Base-by-base conservation (phyloP, 2,888 invertebrate species). In the Gordius sp. region DNA sequence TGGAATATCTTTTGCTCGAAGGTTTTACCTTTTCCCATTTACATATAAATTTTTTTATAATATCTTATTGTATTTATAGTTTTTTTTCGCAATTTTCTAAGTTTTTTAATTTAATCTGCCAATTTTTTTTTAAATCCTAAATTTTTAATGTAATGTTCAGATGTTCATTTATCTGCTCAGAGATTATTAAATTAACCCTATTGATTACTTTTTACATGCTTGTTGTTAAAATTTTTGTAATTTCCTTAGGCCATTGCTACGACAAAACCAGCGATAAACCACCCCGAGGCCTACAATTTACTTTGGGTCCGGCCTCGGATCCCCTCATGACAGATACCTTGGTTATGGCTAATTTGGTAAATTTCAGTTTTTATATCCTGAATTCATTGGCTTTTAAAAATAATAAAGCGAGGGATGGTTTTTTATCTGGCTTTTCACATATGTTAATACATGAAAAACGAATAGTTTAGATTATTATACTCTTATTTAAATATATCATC, bases 241-340 rank as follows among this genome's bases (percentile, higher is more conserved):
- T n/a, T 41, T 27, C 8, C 26, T 54, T 60, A 70, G 70, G 74
- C 0, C 93, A 97, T 69, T 97, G 97, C 66, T 89, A 87, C 72
- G 93, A 93, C 71, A 68, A 72, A 41, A 77, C 80, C 2, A 75
- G 78, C 0, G 86, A 86, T 57, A 84, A 86, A 62, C 91, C 91
- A 0, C 93, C 97, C 0, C 75, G 93, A 61, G 97, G 97, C 0
- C 74, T 99, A n/a, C 97, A 99, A 72, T 80, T 97, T 59, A 81
- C 82, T 2, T 73, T 99, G 56, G 89, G 89, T 52, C 82, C 84
- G 0, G 77, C 79, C 41, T 64, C 59, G 8, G 60, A 64, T 2
- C 69, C 68, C 16, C 65, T 79, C 2, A 75, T 78, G 62, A 81
- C 83, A 63, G 97, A 97, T 70, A 97, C 97, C 20, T 93, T 93